phyloP scores from a whole-genome alignment of 2,797 vertebrate species.

The Fringilla coelebs region DNA sequence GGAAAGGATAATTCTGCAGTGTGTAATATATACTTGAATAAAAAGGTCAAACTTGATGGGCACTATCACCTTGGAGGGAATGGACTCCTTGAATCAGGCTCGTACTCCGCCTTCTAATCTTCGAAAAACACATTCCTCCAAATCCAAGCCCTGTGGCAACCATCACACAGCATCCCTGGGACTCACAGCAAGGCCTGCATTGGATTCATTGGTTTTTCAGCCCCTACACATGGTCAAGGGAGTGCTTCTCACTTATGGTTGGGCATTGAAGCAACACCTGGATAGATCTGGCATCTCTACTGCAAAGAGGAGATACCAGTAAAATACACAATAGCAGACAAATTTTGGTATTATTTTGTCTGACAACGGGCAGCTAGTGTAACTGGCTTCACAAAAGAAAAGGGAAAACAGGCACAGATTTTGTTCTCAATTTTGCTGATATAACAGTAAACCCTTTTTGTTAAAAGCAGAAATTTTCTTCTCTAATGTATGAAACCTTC shows the following conservation, averaged over 20 bases:
- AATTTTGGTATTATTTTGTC: background rate
- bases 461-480: background rate
- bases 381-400: background rate
- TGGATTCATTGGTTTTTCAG: background rate
- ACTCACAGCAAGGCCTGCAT: background rate
- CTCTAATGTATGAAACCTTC: background rate
- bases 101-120: accelerated
- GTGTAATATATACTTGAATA: background rate
- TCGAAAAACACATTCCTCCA: background rate
- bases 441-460: background rate
- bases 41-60: background rate
- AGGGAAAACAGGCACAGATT: background rate
- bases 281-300: background rate
- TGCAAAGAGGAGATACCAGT: background rate
- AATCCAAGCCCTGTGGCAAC: background rate
- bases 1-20: background rate
- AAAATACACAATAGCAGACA: background rate
- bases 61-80: background rate
- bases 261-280: background rate
- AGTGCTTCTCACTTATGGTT: background rate
- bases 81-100: background rate
- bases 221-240: background rate
- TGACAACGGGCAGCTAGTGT: background rate
- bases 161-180: background rate
- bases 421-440: background rate